phyloP scores from a whole-genome alignment of 2,113 vertebrate species.

The Nyctereutes procyonoides region DNA sequence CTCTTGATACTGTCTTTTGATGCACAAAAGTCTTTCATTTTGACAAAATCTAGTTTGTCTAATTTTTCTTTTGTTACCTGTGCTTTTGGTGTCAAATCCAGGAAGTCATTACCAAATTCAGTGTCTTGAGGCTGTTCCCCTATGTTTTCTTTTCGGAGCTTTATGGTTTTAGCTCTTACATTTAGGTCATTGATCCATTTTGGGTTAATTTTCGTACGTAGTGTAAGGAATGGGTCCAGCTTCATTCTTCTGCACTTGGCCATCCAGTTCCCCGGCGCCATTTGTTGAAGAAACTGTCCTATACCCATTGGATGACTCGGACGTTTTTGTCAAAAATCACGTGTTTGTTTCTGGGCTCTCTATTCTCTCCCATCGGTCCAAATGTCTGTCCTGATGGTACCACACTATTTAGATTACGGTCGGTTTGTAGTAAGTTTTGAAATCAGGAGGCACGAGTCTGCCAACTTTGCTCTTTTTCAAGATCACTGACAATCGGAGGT shows the following conservation, averaged over 20 bases:
- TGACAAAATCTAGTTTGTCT: not conserved
- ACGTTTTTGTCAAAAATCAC: not conserved
- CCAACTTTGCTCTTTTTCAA: constrained; percentile 1
- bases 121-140: not conserved
- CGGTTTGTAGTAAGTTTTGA: constrained; percentile 33
- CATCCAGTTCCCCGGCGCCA: not conserved
- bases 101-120: not conserved
- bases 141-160: not conserved
- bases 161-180: not conserved
- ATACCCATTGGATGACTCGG: not conserved
- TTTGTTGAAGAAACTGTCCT: not conserved
- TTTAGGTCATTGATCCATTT: not conserved
- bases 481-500: not conserved
- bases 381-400: not conserved
- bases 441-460: not conserved
- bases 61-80: not conserved
- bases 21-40: not conserved
- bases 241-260: not conserved
- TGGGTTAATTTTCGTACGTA: not conserved
- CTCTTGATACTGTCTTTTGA: not conserved
- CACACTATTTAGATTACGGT: not conserved
- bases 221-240: not conserved
- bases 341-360: not conserved
- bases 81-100: not conserved
- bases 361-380: not conserved